phyloP scores from a whole-genome alignment of 1,140 invertebrate genomes.

The Cardiocondyla obscurior region DNA sequence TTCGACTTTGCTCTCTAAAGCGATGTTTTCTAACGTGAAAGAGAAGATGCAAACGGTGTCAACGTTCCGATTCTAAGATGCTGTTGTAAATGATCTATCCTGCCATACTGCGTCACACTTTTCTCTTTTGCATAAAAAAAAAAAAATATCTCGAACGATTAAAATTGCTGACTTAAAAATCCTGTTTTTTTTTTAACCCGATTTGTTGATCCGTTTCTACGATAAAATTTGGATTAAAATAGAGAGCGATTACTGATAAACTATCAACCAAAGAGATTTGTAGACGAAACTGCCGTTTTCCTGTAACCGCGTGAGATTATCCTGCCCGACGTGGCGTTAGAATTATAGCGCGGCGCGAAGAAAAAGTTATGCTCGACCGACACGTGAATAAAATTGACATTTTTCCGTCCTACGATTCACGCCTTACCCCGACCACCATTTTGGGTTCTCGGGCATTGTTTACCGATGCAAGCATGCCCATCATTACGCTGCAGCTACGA shows the following conservation, averaged over 20 bases:
- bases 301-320: not conserved
- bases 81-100: not conserved
- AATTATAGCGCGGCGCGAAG: not conserved
- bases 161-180: no score
- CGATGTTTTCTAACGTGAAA: not conserved
- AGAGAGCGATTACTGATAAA: no score
- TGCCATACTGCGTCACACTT: not conserved
- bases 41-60: not conserved
- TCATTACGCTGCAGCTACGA: constrained; percentile 2
- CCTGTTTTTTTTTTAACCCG: no score
- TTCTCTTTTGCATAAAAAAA: not conserved
- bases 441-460: constrained; percentile 17
- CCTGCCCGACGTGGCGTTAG: no score
- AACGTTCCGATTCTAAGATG: constrained; percentile 1
- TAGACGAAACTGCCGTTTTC: no score
- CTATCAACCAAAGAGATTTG: no score
- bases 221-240: no score
- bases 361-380: not conserved
- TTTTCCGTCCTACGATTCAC: not conserved
- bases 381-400: not conserved
- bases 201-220: no score
- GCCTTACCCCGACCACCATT: constrained; percentile 15
- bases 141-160: no score
- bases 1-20: not conserved
- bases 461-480: not conserved